These are phyloP conservation scores for Lonchura striata DNA, from an alignment of 2,113 vertebrate species.

Conservation along the genomic window DNA sequence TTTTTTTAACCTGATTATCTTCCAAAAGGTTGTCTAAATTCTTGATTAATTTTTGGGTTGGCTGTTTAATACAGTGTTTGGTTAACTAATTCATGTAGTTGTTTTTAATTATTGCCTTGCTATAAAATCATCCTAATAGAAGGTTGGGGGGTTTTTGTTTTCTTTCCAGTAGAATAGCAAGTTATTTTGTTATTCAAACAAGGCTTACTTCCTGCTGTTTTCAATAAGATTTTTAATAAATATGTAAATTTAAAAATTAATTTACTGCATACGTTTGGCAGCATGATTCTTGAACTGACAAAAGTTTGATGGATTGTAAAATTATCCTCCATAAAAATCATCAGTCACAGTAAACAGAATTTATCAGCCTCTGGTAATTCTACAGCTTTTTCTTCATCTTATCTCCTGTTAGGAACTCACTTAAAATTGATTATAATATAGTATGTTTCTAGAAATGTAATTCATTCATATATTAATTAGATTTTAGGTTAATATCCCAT, in stretches of 20 bases:
- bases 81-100: conserved; percentile 71
- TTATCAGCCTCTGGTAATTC: conserved; percentile 73
- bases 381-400: conserved; percentile 76
- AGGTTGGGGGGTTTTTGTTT: conserved; percentile 49
- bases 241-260: conserved; percentile 83
- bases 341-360: conserved; percentile 75
- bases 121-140: conserved; percentile 70
- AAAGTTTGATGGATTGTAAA: conserved; percentile 79
- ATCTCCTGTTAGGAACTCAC: conserved; percentile 72
- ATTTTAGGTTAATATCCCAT: conserved; percentile 81
- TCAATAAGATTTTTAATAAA: conserved; percentile 81
- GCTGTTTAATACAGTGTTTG: conserved; percentile 59
- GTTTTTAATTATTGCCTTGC: conserved; percentile 70
- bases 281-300: conserved; percentile 75
- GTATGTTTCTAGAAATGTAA: conserved; percentile 69
- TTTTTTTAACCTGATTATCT: conserved; percentile 42
- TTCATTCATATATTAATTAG: conserved; percentile 81
- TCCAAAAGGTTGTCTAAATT: conserved; percentile 20
- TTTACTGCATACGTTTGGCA: conserved; percentile 75
- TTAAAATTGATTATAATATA: conserved; percentile 80
- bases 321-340: conserved; percentile 75
- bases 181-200: conserved; percentile 79
- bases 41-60: conserved; percentile 56
- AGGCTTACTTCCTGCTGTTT: conserved; percentile 75
- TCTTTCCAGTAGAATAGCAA: conserved; percentile 73